These are phyloP conservation scores for Psittacus erithacus DNA, from an alignment of 2,113 vertebrate genomes.

Conservation along the genomic window DNA sequence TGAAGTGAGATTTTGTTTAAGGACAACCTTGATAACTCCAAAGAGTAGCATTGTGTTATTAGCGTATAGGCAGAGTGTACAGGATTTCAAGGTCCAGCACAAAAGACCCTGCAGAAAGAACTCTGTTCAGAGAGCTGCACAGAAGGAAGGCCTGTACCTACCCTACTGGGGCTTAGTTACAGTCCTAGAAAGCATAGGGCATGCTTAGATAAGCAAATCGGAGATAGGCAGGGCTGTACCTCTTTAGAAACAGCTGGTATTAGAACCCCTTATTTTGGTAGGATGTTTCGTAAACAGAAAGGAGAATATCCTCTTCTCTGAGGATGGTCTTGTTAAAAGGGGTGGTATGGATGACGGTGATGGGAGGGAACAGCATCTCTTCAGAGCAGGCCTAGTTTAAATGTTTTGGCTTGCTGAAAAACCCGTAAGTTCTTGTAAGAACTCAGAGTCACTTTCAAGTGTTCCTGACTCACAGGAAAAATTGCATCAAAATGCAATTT, in stretches of 20 bases:
- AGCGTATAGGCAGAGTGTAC: slow-evolving; percentile 16
- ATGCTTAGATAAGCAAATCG: neutral
- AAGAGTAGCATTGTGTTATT: slow-evolving; percentile 7
- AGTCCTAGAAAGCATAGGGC: neutral
- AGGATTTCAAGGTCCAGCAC: slow-evolving; percentile 20
- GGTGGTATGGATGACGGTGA: neutral
- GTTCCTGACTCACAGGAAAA: neutral
- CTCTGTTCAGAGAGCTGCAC: neutral
- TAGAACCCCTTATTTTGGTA: neutral
- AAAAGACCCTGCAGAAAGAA: slow-evolving; percentile 17
- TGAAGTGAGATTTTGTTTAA: slow-evolving; percentile 65
- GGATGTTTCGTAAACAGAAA: neutral
- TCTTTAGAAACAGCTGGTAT: neutral
- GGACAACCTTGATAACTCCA: neutral
- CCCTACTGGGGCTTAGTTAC: neutral
- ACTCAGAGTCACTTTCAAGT: neutral
- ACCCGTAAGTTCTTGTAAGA: neutral
- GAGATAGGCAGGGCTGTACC: neutral
- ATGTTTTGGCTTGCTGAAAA: neutral
- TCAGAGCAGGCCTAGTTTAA: neutral
- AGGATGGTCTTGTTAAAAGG: neutral
- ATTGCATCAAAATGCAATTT: neutral
- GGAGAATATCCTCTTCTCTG: neutral
- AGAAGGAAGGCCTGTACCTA: neutral
- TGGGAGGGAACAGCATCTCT: neutral